phyloP scores from a whole-genome alignment of 2,888 invertebrate species.

The Zhuqinia jingwanae region DNA sequence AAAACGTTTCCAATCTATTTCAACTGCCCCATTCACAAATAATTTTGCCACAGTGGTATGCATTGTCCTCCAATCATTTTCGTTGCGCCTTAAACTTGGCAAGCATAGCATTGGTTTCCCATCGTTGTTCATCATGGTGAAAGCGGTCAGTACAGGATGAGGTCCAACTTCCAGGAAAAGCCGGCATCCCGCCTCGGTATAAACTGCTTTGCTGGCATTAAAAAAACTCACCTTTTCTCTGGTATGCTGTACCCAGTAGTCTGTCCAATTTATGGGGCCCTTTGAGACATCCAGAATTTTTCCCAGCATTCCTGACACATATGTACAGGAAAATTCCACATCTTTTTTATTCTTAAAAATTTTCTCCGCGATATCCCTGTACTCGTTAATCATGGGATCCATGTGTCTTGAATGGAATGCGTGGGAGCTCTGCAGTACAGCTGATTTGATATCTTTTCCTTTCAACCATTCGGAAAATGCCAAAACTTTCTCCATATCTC shows the following conservation, averaged over 20 bases:
- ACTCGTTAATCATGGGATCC: constrained; percentile 65
- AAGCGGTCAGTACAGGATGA: constrained; percentile 70
- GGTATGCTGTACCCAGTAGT: constrained; percentile 74
- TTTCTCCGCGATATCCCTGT: constrained; percentile 20
- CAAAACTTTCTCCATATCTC: constrained; percentile 35
- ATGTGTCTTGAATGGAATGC: constrained; percentile 70
- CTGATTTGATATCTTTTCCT: constrained; percentile 55
- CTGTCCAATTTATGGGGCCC: constrained; percentile 18
- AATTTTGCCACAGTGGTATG: constrained; percentile 58
- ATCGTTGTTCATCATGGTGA: constrained; percentile 65
- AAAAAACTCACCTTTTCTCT: constrained; percentile 70
- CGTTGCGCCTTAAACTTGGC: constrained; percentile 69
- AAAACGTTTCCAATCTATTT: constrained; percentile 69
- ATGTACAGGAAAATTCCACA: constrained; percentile 23
- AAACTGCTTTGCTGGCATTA: constrained; percentile 55
- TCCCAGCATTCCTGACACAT: constrained; percentile 69
- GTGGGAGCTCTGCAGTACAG: constrained; percentile 61
- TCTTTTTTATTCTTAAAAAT: constrained; percentile 23
- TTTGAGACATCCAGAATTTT: constrained; percentile 18
- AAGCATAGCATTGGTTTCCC: constrained; percentile 52
- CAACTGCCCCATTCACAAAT: constrained; percentile 55
- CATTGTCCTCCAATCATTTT: constrained; percentile 60
- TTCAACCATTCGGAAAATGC: constrained; percentile 53
- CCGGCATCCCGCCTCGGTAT: constrained; percentile 39
- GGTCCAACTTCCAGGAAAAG: constrained; percentile 73